phyloP scores from a whole-genome alignment of 2,888 invertebrate genomes.

The Sarcophaga rosellei region DNA sequence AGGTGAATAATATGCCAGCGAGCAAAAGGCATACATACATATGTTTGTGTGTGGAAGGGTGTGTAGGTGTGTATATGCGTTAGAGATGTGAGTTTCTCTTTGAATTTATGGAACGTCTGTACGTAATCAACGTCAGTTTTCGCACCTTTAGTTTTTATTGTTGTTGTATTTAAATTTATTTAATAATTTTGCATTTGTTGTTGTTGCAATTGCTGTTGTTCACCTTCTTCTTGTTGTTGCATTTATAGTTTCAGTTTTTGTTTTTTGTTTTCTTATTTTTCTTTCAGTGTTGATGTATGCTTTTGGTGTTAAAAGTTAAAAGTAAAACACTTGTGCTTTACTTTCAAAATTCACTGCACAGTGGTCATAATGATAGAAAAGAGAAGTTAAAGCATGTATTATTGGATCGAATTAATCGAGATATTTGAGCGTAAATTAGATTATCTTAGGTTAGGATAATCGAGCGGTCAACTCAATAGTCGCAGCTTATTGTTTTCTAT shows the following conservation, averaged over 20 bases:
- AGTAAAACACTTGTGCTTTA: slow-evolving; percentile 48
- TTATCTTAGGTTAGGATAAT: too few species aligned
- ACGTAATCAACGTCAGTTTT: slow-evolving; percentile 21
- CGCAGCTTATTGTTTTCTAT: too few species aligned
- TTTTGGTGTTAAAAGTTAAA: slow-evolving; percentile 58
- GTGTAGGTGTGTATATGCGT: not conserved
- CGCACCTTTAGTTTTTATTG: not conserved
- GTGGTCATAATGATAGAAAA: not conserved
- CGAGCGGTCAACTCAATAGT: too few species aligned
- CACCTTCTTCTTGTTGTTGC: not conserved
- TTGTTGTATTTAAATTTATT: slow-evolving; percentile 15
- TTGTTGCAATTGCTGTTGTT: slow-evolving; percentile 9
- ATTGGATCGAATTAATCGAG: too few species aligned
- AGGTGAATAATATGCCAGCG: too few species aligned
- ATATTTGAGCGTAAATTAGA: too few species aligned
- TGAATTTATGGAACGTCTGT: not conserved
- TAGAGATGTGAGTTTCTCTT: too few species aligned
- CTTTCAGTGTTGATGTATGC: slow-evolving; percentile 37
- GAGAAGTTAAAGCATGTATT: too few species aligned
- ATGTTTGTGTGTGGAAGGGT: not conserved
- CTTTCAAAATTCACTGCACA: slow-evolving; percentile 14
- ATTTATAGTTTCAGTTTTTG: not conserved
- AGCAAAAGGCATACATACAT: not conserved
- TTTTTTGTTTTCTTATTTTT: not conserved
- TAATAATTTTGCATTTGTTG: not conserved